phyloP scores from a whole-genome alignment of 2,113 vertebrate species.

The Sakesphorus luctuosus region DNA sequence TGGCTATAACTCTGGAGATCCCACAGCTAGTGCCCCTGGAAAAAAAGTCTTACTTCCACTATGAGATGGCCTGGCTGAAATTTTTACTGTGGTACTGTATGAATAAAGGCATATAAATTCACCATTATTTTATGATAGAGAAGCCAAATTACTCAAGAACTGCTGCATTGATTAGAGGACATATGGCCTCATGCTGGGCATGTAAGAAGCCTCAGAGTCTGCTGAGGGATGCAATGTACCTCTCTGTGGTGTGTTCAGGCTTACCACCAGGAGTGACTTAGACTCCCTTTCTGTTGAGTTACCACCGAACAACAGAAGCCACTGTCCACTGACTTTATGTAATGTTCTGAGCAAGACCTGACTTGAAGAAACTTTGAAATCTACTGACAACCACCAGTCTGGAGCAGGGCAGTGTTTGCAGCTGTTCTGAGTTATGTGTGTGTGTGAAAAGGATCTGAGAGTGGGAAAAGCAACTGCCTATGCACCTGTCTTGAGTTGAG shows the following conservation, averaged over 20 bases:
- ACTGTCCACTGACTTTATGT: neutral
- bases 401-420: neutral
- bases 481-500: no score
- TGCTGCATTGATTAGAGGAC: neutral
- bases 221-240: neutral
- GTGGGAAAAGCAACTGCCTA: neutral
- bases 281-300: rapidly evolving
- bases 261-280: neutral
- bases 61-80: slow-evolving; percentile 9
- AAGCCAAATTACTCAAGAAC: neutral
- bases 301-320: neutral
- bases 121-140: neutral
- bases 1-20: slow-evolving; percentile 60
- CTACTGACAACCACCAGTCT: rapidly evolving
- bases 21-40: slow-evolving; percentile 48
- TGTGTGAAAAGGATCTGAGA: neutral
- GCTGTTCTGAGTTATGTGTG: neutral
- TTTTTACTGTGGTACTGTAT: neutral
- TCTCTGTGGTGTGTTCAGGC: neutral
- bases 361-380: neutral
- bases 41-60: slow-evolving; percentile 55
- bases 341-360: neutral
- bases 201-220: neutral
- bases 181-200: neutral
- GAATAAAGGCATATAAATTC: neutral